A percentile compares a stretch with the other conserved stretches of the same genome.
Conservation (phyloP, 2,888 invertebrate species). For the Drosophila mimetica region DNA sequence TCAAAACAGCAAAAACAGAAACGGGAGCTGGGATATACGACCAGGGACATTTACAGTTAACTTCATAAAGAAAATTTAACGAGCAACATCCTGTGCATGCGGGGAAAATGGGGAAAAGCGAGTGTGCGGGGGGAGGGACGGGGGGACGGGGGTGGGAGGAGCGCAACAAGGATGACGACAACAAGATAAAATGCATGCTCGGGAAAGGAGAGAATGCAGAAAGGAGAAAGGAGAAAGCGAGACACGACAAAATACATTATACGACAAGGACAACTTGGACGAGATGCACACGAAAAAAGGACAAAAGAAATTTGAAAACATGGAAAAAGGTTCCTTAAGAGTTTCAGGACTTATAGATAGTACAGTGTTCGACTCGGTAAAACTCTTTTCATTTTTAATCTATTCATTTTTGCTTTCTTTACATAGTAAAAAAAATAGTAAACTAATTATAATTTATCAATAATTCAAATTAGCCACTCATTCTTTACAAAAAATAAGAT, state of each 20-base stretch:
- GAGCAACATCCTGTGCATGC: conserved; percentile 75
- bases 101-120: conserved; percentile 7
- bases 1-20: conserved; percentile 23
- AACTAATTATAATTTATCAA: too few species aligned
- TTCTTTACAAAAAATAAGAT: too few species aligned
- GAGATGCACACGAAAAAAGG: conserved; percentile 1
- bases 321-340: too few species aligned
- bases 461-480: too few species aligned
- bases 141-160: background rate
- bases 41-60: conserved; percentile 76
- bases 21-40: conserved; percentile 49
- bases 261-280: conserved; percentile 19
- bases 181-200: conserved; percentile 76
- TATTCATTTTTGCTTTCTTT: too few species aligned
- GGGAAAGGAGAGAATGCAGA: conserved; percentile 30
- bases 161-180: conserved; percentile 70
- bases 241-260: conserved; percentile 68
- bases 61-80: conserved; percentile 78
- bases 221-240: conserved; percentile 28
- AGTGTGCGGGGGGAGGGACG: conserved; percentile 4
- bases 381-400: too few species aligned
- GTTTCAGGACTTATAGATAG: too few species aligned
- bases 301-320: too few species aligned
- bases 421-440: too few species aligned
- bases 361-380: too few species aligned